phyloP scores from a whole-genome alignment of 2,113 vertebrate genomes.

The Excalfactoria chinensis region DNA sequence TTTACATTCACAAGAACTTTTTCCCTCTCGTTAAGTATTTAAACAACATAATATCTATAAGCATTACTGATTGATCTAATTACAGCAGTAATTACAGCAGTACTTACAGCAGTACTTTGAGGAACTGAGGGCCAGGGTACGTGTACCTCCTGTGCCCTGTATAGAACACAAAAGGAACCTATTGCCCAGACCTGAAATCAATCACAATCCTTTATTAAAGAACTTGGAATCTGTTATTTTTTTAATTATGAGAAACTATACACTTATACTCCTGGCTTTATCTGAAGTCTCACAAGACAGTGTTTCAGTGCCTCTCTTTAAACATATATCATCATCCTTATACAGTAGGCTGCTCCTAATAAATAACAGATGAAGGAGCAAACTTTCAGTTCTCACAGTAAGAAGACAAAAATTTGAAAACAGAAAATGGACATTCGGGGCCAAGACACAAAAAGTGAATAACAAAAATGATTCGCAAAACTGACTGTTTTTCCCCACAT shows the following conservation, averaged over 20 bases:
- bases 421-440: neutral
- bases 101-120: neutral
- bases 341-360: neutral
- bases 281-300: neutral
- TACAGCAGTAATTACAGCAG: neutral
- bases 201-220: neutral
- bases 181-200: slow-evolving; percentile 8
- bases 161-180: neutral
- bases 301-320: neutral
- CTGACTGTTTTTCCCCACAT: neutral
- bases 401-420: neutral
- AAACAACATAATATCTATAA: neutral
- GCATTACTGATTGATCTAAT: neutral
- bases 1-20: neutral
- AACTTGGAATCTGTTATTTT: neutral
- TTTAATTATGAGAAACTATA: neutral
- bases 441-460: neutral
- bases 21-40: neutral
- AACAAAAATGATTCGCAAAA: neutral
- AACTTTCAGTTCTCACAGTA: neutral
- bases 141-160: neutral
- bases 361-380: neutral
- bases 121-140: neutral
- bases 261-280: neutral
- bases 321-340: neutral